Evolutionary conservation across 1,140 invertebrate species (phyloP).

Genomic region (Nasonia longicornis): DNA sequence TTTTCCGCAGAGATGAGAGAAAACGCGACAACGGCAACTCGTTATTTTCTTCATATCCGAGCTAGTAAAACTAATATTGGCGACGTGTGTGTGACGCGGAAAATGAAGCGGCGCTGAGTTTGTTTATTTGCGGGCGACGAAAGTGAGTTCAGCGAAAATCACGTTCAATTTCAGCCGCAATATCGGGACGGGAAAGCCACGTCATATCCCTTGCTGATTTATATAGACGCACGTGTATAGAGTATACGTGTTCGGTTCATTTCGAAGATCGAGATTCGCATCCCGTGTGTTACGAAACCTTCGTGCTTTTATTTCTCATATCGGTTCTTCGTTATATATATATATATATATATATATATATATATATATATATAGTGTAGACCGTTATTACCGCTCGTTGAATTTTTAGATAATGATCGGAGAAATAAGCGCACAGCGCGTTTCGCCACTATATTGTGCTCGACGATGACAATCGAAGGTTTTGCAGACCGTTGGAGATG

Average conservation of each 20-base stretch:
- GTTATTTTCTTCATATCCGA: neutral
- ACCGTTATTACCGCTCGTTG: neutral
- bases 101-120: neutral
- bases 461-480: neutral
- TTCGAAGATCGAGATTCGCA: neutral
- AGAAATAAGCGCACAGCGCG: neutral
- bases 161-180: neutral
- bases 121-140: neutral
- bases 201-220: neutral
- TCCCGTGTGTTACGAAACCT: neutral
- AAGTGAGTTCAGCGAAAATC: neutral
- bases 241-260: neutral
- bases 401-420: neutral
- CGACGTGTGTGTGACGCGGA: neutral
- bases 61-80: neutral
- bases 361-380: neutral
- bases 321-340: too few species aligned
- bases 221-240: neutral
- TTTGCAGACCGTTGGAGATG: slow-evolving; percentile 19
- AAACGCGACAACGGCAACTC: neutral
- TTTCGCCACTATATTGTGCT: neutral
- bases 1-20: neutral
- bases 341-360: too few species aligned
- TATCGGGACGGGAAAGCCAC: neutral
- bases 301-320: neutral